These are phyloP conservation scores for Phytoseiulus persimilis DNA, from an alignment of 2,888 invertebrate genomes.

Conservation along the genomic window DNA sequence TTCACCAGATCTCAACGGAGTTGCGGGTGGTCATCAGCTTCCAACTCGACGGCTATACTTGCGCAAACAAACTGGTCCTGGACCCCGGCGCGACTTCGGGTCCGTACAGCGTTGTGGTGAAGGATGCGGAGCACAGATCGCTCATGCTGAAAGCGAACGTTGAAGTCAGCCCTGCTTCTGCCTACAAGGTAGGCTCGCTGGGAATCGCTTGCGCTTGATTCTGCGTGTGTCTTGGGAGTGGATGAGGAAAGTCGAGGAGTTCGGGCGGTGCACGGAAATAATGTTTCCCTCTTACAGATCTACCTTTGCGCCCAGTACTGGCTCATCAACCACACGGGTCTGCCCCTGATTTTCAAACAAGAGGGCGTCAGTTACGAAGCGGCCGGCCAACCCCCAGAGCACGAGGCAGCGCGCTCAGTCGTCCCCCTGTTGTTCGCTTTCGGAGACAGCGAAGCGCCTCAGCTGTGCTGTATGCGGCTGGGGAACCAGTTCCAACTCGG, in stretches of 20 bases:
- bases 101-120: slow-evolving; percentile 57
- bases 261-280: too few relatives aligned
- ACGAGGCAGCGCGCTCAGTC: slow-evolving; percentile 84
- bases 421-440: slow-evolving; percentile 87
- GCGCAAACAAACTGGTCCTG: background rate
- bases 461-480: slow-evolving; percentile 58
- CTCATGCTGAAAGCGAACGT: slow-evolving; percentile 67
- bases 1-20: slow-evolving; percentile 15
- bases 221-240: too few relatives aligned
- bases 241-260: too few relatives aligned
- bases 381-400: slow-evolving; percentile 80
- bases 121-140: slow-evolving; percentile 64
- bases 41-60: slow-evolving; percentile 23
- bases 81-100: background rate
- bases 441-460: slow-evolving; percentile 75
- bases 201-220: too few relatives aligned
- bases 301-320: slow-evolving; percentile 78
- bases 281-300: too few relatives aligned
- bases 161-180: slow-evolving; percentile 57
- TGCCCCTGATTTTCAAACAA: slow-evolving; percentile 89
- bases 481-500: slow-evolving; percentile 60
- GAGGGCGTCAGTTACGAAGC: slow-evolving; percentile 69
- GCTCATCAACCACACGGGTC: slow-evolving; percentile 89
- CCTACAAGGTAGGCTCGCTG: slow-evolving; percentile 54
- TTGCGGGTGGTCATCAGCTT: background rate